Conservation (phyloP, 2,797 vertebrate genomes). For the Lindbergichthys nudifrons region DNA sequence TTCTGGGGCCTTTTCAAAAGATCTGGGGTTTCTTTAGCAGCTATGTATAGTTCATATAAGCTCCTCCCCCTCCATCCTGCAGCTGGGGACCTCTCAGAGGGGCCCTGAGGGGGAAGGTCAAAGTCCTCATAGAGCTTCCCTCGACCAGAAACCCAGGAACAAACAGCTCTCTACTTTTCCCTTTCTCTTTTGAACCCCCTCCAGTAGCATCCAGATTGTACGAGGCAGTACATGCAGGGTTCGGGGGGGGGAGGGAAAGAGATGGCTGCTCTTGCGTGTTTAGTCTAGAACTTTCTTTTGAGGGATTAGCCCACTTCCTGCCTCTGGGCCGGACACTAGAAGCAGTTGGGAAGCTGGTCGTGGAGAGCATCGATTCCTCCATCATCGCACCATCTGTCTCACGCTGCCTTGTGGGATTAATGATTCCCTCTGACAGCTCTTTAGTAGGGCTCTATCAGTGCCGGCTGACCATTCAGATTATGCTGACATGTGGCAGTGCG, state of each 20-base stretch:
- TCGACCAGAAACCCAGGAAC: constrained; percentile 64
- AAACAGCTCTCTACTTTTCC: constrained; percentile 56
- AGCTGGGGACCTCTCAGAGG: constrained; percentile 75
- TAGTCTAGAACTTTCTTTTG: constrained; percentile 78
- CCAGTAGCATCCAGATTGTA: constrained; percentile 53
- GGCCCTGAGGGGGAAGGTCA: constrained; percentile 76
- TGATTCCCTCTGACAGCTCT: constrained; percentile 77
- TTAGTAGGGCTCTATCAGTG: constrained; percentile 65
- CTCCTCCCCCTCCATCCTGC: constrained; percentile 57
- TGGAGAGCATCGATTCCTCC: constrained; percentile 75
- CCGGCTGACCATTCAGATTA: constrained; percentile 67
- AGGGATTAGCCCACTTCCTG: constrained; percentile 80
- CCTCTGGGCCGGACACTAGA: constrained; percentile 46
- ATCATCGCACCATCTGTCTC: constrained; percentile 83
- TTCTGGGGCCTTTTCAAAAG: constrained; percentile 65
- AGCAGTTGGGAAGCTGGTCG: constrained; percentile 47
- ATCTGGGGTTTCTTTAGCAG: constrained; percentile 65
- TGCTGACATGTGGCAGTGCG: constrained; percentile 63
- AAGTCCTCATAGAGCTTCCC: constrained; percentile 70
- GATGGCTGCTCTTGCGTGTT: constrained; percentile 57
- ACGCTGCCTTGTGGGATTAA: constrained; percentile 80
- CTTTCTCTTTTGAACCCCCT: constrained; percentile 54
- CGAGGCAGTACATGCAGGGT: constrained; percentile 32
- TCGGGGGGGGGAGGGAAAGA: constrained; percentile 31
- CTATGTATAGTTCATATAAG: constrained; percentile 62